Evolutionary conservation across 2,888 invertebrate species (phyloP), one percentile per base, ranked within the genome.

Genomic region (Agrotis puta): DNA sequence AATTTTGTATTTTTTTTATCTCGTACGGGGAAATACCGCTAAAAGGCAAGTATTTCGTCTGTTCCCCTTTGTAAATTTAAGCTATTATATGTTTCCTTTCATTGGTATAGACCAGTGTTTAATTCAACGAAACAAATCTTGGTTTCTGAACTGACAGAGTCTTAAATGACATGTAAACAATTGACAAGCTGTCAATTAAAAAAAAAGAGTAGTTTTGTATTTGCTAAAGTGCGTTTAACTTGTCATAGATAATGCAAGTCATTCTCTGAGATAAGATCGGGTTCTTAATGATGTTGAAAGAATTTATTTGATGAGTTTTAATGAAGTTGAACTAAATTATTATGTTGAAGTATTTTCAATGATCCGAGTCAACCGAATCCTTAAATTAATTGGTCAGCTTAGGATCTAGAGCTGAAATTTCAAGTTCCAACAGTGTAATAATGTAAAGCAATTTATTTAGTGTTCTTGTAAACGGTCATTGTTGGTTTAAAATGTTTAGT

Each of bases 181-280:
- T 47, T 56, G 39, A 7, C 11, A 43, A 51, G 18, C 56, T 48
- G 74, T 75, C 76, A 75, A 70, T 61, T 43, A 27, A 63, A 59
- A 73, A 24, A 72, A 27, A 13, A 18, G 48, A 24, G 11, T 45
- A 47, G 33, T 59, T 59, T 22, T 48, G 22, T 74, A 20, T 50
- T 51, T 63, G 45, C n/a, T 33, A 20, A 63, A 57, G 64, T 61
- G 53, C 20, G 50, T 53, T 47, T 22, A 24, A 27, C 45, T 47
- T 59, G 3, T 51, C n/a, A n/a, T 22, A 48, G n/a, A 27, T 47
- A 57, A 56, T 54, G 74, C 77, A 78, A 78, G 77, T 77, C 77
- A 77, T 62, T 22, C 45, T 47, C 7, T 27, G 47, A n/a, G 57
- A 67, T 72, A 56, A 24, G 33, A 50, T 22, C 24, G 24, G 50